A percentile compares a stretch with the other conserved stretches of the same genome.
Evolutionary conservation across 2,888 invertebrate genomes (phyloP).

Genomic region (Gymnosoma rotundatum): DNA sequence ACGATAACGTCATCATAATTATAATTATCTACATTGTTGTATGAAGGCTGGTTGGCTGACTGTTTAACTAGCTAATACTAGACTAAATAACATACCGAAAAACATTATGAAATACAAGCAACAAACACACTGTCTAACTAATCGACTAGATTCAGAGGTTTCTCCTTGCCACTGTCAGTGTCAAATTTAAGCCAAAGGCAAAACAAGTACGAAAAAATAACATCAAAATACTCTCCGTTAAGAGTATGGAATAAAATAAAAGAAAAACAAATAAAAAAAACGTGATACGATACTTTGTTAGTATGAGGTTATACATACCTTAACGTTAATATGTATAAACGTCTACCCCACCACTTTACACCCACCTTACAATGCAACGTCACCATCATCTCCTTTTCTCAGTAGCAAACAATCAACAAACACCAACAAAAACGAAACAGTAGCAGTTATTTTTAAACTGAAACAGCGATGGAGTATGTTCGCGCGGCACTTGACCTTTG

Average conservation of each 20-base stretch:
- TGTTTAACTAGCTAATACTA: slow-evolving; percentile 26
- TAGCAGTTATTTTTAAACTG: slow-evolving; percentile 18
- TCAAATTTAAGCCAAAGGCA: slow-evolving; percentile 71
- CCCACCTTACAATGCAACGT: slow-evolving; percentile 35
- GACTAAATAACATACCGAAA: neutral
- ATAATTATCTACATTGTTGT: slow-evolving; percentile 30
- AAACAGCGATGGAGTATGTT: slow-evolving; percentile 21
- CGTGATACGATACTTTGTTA: slow-evolving; percentile 52
- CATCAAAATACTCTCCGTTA: slow-evolving; percentile 28
- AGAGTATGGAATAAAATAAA: slow-evolving; percentile 19
- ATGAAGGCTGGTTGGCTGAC: slow-evolving; percentile 43
- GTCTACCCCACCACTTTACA: slow-evolving; percentile 48
- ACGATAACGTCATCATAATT: slow-evolving; percentile 62
- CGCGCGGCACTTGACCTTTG: slow-evolving; percentile 52
- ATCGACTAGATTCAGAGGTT: slow-evolving; percentile 5
- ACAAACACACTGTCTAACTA: slow-evolving; percentile 14
- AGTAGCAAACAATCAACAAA: neutral
- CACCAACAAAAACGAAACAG: neutral
- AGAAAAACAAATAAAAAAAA: slow-evolving; percentile 46
- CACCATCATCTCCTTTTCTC: slow-evolving; percentile 8
- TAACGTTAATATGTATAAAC: slow-evolving; percentile 11
- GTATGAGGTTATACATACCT: slow-evolving; percentile 1
- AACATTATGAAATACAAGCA: neutral
- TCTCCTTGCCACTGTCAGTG: slow-evolving; percentile 74
- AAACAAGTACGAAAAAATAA: slow-evolving; percentile 37